Conservation (phyloP, 2,113 vertebrate species). For the Seriola dumerili region DNA sequence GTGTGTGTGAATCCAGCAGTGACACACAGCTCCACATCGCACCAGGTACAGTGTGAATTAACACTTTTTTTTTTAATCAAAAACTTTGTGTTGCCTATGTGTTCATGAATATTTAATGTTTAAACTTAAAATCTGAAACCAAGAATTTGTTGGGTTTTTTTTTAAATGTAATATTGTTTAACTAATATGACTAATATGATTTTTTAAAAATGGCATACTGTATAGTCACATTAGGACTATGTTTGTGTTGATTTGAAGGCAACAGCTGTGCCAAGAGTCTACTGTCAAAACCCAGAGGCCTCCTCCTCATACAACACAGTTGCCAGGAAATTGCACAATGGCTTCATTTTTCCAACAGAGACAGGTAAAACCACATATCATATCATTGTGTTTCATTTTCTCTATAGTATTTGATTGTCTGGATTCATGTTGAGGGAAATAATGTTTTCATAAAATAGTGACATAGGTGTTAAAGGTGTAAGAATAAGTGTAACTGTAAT, state of each 20-base stretch:
- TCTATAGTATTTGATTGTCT: not conserved
- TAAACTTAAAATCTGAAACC: not conserved
- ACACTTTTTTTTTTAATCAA: not conserved
- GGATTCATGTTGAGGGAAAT: not conserved
- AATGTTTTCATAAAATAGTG: too few relatives aligned
- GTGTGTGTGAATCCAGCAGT: not conserved
- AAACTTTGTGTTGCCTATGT: too few relatives aligned
- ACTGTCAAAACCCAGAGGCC: not conserved
- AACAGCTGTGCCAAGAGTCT: constrained; percentile 13
- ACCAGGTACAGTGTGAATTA: constrained; percentile 53
- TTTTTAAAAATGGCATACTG: too few relatives aligned
- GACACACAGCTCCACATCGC: constrained; percentile 15
- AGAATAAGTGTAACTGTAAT: too few relatives aligned
- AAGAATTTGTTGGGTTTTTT: too few relatives aligned
- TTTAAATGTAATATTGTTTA: too few relatives aligned
- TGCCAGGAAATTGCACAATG: constrained; percentile 31
- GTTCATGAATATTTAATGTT: not conserved
- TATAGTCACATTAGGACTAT: not conserved
- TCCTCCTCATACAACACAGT: not conserved
- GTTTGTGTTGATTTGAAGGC: constrained; percentile 41
- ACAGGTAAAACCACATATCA: constrained; percentile 38
- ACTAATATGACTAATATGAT: too few relatives aligned
- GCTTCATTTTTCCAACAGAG: constrained; percentile 31
- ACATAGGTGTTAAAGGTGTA: too few relatives aligned
- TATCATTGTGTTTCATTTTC: not conserved